Evolutionary conservation across 2,113 vertebrate species (phyloP).

Genomic region (Phasianus colchicus): DNA sequence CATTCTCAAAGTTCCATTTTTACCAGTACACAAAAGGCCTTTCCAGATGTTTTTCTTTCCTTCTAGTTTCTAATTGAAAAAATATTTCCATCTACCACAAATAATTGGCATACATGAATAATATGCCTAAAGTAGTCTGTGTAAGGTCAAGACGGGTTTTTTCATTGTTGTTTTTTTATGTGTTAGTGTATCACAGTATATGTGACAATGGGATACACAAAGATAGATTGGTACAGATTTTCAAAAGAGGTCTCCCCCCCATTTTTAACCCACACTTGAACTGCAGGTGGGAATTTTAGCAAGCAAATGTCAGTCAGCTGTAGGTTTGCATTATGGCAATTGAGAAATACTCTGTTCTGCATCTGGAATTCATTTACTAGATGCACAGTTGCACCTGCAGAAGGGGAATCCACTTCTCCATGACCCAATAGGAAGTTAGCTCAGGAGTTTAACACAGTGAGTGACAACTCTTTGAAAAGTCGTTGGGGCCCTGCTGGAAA

Average conservation of each 20-base stretch:
- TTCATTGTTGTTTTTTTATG: neutral
- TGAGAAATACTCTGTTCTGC: neutral
- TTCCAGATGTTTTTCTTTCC: neutral
- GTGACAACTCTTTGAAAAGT: neutral
- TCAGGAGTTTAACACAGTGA: neutral
- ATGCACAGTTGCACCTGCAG: slow-evolving; percentile 53
- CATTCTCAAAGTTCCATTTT: neutral
- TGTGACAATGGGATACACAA: no score
- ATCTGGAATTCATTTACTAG: slow-evolving; percentile 32
- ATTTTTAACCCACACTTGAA: neutral
- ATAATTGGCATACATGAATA: neutral
- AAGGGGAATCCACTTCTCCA: neutral
- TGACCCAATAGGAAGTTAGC: neutral
- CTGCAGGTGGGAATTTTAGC: slow-evolving; percentile 5
- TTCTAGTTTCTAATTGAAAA: neutral
- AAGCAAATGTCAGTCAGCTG: neutral
- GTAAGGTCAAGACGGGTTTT: neutral
- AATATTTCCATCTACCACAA: neutral
- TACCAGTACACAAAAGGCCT: neutral
- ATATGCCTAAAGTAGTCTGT: neutral
- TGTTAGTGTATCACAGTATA: rapidly evolving
- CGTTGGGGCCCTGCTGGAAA: neutral
- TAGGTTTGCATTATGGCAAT: neutral
- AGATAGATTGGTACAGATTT: neutral
- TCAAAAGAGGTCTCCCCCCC: neutral